Percentiles rank a stretch among this genome's conserved stretches.
These are phyloP conservation scores for Brachionus asplanchnoidis DNA, from an alignment of 1,140 invertebrate genomes.

Conservation along the genomic window DNA sequence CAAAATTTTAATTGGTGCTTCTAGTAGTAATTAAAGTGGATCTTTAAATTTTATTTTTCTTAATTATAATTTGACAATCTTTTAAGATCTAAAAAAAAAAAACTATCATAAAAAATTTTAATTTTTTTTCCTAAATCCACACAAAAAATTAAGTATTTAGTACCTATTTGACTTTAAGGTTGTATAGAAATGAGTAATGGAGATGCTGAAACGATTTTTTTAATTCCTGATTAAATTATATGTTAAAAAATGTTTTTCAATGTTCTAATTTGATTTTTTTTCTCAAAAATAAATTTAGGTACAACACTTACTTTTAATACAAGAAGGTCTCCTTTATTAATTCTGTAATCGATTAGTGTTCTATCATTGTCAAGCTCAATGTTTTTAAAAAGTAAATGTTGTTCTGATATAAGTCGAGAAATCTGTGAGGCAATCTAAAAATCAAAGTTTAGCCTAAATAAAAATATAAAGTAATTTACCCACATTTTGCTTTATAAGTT, in stretches of 20 bases:
- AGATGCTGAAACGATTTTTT: too few species aligned
- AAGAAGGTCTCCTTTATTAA: background rate
- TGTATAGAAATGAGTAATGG: too few species aligned
- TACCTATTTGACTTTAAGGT: too few species aligned
- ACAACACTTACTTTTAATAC: background rate
- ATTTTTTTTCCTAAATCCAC: too few species aligned
- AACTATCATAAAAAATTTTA: too few species aligned
- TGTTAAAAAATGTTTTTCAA: too few species aligned
- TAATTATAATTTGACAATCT: background rate
- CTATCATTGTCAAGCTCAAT: constrained; percentile 4
- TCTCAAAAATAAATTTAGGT: background rate
- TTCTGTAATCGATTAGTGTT: constrained; percentile 7
- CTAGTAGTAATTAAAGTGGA: background rate
- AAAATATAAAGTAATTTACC: background rate
- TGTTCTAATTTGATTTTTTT: too few species aligned
- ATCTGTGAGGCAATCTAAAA: constrained; percentile 7
- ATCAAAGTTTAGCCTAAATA: background rate
- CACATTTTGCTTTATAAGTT: background rate
- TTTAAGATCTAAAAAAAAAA: too few species aligned
- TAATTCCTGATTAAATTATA: too few species aligned
- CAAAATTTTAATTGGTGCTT: too few species aligned
- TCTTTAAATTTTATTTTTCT: background rate
- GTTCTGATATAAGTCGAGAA: constrained; percentile 7
- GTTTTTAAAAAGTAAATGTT: constrained; percentile 21
- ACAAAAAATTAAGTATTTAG: too few species aligned